Base-by-base conservation (phyloP, 2,797 vertebrate genomes). In the Sebastes minor region DNA sequence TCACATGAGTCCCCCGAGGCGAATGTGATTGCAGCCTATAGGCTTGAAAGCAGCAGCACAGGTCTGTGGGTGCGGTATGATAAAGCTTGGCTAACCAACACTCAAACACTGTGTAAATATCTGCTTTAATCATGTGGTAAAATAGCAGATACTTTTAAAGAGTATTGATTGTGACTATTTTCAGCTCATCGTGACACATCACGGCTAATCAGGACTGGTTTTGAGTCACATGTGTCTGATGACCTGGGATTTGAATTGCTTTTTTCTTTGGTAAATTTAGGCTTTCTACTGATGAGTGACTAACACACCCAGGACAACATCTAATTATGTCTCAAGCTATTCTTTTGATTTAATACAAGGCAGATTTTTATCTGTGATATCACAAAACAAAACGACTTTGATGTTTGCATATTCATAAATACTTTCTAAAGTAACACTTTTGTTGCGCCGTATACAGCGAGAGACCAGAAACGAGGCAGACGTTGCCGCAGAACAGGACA, bases 401-500 rank as follows among this genome's bases (percentile, higher is more conserved):
- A 49, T 60, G 6, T 76, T 60, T 75, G 25, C 42, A 63, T 55
- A 42, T 76, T 67, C 27, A 56, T 23, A 8, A 68, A 49, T 8
- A 14, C 25, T 78, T 57, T 73, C 6, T 42, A 25, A 65, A 67
- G 46, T 16, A 62, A 76, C 67, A 74, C 70, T 28, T 89, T 76
- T 80, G 63, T 38, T 70, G 53, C 49, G 0, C 5, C 7, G 8
- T 27, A 12, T 57, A 46, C 53, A 63, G 23, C 78, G 61, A 53
- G 42, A 71, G 64, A 80, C 49, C 10, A 75, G 78, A 69, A 84
- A 57, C 18, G 20, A 88, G 81, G 73, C 76, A 64, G 71, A 83
- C 4, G 16, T 78, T 88, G 89, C 92, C 94, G 88, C 93, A 94
- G 91, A 90, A 92, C 85, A 89, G 89, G 84, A 92, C 91, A 90